Base-by-base conservation (phyloP, 1,140 invertebrate species). In the Trichomalopsis sarcophagae region DNA sequence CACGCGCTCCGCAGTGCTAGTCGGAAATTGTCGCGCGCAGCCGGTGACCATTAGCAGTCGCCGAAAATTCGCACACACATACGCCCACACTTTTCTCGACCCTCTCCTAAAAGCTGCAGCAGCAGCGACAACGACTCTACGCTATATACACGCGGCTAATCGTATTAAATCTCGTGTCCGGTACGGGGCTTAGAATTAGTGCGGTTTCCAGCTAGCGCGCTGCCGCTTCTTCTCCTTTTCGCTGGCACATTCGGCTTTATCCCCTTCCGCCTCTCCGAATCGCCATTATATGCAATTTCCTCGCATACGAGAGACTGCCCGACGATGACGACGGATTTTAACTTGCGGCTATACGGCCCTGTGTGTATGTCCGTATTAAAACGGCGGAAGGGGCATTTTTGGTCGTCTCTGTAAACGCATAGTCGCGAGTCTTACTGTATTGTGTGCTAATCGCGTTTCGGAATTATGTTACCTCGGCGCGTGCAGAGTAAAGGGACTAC, bases 101-200 rank as follows among this genome's bases (percentile, higher is more conserved):
- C 10, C 55, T 55, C 30, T 21, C 55, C n/a, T 47, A 2, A 10
- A 11, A 23, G 6, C n/a, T 68, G 33, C 33, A 36, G 33, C 5
- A 36, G 33, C 5, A 36, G 27, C 40, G 9, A 44, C 40, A 7
- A 44, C 9, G 40, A 40, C 36, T 5, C 27, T 27, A 27, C 1
- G 40, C 40, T 44, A 44, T 44, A 44, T 78, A 17, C 71, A 33
- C 74, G 30, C 23, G 10, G 40, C 69, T 85, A 85, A 85, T 85
- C 71, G 78, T 76, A 81, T 85, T 85, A 81, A 85, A 85, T 85
- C 78, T 81, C 40, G 71, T 85, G 62, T 85, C 71, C 78, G 83
- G 68, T 47, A 36, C 68, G 68, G 33, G 30, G 77, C 50, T 81
- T 81, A 85, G 73, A 81, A 85, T 81, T 85, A 81, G 78, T 76